These are phyloP conservation scores for Phalanger gymnotis DNA, from an alignment of 2,797 vertebrate genomes.

Conservation along the genomic window DNA sequence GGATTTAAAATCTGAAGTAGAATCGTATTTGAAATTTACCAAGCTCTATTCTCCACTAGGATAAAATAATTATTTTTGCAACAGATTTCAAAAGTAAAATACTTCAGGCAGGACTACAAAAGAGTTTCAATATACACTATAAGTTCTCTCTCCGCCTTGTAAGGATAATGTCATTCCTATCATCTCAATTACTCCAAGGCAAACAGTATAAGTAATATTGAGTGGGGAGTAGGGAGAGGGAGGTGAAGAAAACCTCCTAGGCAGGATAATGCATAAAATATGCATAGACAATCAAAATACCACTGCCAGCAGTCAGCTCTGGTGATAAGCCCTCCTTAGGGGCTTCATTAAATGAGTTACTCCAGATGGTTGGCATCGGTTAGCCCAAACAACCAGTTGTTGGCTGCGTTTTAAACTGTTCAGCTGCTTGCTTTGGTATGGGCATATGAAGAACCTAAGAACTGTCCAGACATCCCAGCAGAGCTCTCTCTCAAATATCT, in stretches of 20 bases:
- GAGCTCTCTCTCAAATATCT: background rate
- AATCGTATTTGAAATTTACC: background rate
- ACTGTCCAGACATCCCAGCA: background rate
- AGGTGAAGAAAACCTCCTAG: background rate
- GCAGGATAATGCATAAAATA: background rate
- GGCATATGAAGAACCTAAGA: background rate
- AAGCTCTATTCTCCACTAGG: background rate
- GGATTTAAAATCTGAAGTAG: background rate
- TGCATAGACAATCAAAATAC: background rate
- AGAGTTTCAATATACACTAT: background rate
- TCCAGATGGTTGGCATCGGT: background rate
- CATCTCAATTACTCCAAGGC: background rate
- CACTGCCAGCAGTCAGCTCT: background rate
- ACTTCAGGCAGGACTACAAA: background rate
- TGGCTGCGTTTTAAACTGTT: background rate
- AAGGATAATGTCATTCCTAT: background rate
- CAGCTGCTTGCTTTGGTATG: constrained; percentile 2
- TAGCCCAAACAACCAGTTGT: background rate
- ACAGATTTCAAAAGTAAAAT: background rate
- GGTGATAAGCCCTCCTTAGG: background rate
- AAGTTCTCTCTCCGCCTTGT: background rate
- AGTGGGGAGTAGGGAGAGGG: background rate
- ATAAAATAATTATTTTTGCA: background rate
- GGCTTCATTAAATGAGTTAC: background rate
- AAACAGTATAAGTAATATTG: background rate